Base-by-base conservation (phyloP, 2,888 invertebrate genomes). In the Campoletis raptor region DNA sequence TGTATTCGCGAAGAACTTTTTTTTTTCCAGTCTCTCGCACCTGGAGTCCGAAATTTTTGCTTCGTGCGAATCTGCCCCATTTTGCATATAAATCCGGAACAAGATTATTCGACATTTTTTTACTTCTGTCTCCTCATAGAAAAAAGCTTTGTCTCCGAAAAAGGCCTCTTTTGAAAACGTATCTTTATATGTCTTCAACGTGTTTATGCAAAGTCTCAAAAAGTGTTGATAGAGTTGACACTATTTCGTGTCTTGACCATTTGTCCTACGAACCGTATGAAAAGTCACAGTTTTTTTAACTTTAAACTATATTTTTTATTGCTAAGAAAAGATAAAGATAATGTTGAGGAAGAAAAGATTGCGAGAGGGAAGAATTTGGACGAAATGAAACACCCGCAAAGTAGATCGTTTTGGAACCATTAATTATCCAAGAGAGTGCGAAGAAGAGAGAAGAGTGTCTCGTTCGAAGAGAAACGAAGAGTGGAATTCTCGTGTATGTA, bases 371-470 rank as follows among this genome's bases (percentile, higher is more conserved):
- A 91, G 82, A 91, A 90, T 92, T 89, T 88, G 89, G 88, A 91
- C 88, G 91, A 92, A 92, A 93, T 92, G 92, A 92, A 92, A 93
- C 92, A 92, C 91, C 91, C 90, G 90, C 91, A 92, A 92, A 90
- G 89, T 90, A 90, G 92, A 93, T 93, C 93, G 92, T 93, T 93
- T 93, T 85, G 85, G 89, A 91, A 93, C 93, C 93, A 93, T 93
- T 93, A 93, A 93, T 93, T 93, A 93, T 92, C 92, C 89, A 90
- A 89, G 61, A 73, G 77, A 81, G 40, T 66, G 79, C 2, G n/a
- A 30, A 61, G 24, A 30, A 67, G 67, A 64, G 74, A 64, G 76
- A 78, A 42, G 61, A 54, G 24, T 42, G 12, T 57, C 78, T 73
- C 74, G 73, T 52, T 61, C 61, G 72, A 70, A 73, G 77, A 73